A percentile compares a stretch with the other conserved stretches of the same genome.
These are phyloP conservation scores for Meloidogyne hapla DNA, from an alignment of 1,140 invertebrate species.

Conservation along the genomic window DNA sequence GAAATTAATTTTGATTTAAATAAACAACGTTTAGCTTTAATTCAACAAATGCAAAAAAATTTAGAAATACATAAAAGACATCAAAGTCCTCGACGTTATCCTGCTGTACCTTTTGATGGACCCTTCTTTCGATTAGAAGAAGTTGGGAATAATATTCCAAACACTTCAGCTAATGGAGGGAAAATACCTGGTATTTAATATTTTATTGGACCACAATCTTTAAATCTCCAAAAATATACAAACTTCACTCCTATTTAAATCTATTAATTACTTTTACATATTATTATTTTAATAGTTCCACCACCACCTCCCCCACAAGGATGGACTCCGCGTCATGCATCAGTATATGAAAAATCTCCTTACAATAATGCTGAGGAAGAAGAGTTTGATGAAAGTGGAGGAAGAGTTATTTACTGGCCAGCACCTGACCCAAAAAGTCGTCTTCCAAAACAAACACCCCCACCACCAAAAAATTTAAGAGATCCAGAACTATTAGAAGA, in stretches of 20 bases:
- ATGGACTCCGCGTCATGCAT: constrained; percentile 6
- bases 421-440: constrained; percentile 46
- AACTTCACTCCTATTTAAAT: not conserved
- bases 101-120: constrained; percentile 54
- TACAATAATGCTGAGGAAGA: not conserved
- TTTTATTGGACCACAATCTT: not conserved
- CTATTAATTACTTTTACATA: too few species aligned
- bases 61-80: constrained; percentile 45
- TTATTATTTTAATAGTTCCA: not conserved
- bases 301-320: constrained; percentile 5
- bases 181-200: not conserved
- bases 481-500: constrained; percentile 60
- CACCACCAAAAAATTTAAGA: constrained; percentile 43
- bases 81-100: constrained; percentile 26
- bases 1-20: not conserved
- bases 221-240: not conserved
- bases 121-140: constrained; percentile 61
- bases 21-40: constrained; percentile 7
- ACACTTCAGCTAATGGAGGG: not conserved
- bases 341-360: not conserved
- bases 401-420: constrained; percentile 55
- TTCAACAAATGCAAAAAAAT: constrained; percentile 55
- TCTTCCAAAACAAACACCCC: constrained; percentile 19
- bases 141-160: constrained; percentile 31
- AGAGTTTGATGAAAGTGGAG: constrained; percentile 10